Evolutionary conservation across 2,113 vertebrate species (phyloP), one percentile per base, ranked within the genome.

Genomic region (Arothron firmamentum): DNA sequence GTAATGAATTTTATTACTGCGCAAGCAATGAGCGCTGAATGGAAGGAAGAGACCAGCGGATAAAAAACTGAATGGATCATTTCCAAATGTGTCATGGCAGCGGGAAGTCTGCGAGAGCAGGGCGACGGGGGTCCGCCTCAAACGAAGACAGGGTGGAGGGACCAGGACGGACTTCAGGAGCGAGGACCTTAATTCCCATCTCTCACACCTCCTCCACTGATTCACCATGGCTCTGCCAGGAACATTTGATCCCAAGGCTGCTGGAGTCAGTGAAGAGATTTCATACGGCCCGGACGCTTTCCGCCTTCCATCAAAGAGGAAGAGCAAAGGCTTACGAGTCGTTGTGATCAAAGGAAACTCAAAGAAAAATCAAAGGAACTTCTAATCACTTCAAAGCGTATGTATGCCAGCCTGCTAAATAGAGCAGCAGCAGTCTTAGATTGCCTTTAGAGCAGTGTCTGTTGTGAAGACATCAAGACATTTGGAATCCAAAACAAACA

Each of bases 1-100:
- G 61, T 76, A 78, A 82, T 87, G 42, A 68, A 63, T 79, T 81
- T 74, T 79, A 79, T 78, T 81, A 70, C 63, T 52, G 72, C 62
- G 47, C 72, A 46, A 64, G 77, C 70, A 73, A 81, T 78, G 68
- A 70, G 60, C 38, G 49, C 42, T 16, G 58, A 66, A 74, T 70
- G 56, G 74, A 79, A 56, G 11, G 52, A 56, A 72, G 72, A 75
- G 54, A 65, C 4, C 14, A 75, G 67, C 77, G 46, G 67, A 72
- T 85, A 78, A 79, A 38, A 64, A 71, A 57, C 56, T 67, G 61
- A 82, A 80, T 72, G 64, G 75, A 78, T 73, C n/a, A 77, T 86
- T 79, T 87, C 4, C 46, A 56, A 77, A 67, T 42, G 61, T 70
- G 68, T 63, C 61, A 59, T 14, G 41, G 45, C 75, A 61, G 65